Evolutionary conservation across 2,113 vertebrate genomes (phyloP), one percentile per base, ranked within the genome.

Genomic region (Spilogale gracilis): DNA sequence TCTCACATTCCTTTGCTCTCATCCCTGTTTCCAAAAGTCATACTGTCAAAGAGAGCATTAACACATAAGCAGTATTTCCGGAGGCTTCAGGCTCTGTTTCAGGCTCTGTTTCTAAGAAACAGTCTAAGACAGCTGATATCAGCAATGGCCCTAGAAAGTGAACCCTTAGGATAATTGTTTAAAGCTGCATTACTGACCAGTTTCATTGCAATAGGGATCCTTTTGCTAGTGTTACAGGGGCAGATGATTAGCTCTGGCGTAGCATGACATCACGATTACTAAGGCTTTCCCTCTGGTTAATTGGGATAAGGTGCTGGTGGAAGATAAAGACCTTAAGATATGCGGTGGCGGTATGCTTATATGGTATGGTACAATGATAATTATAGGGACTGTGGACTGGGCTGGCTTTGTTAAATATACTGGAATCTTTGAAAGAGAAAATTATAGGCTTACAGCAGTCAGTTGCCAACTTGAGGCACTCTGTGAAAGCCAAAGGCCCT

Each of bases 351-450:
- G 3, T 54, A 54, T 95, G 54, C 12, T 96, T 76, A 63, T 67
- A 84, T 25, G 30, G 38, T 91, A n/a, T 63, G n/a, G 21, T 5
- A 32, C 30, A 87, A 61, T 71, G 48, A 88, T 93, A 74, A 90
- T 69, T 58, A 76, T n/a, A 60, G 20, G 27, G 38, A 63, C 16
- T 81, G 5, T 20, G 11, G 13, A 73, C 82, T 67, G 63, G 0
- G 2, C 8, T 82, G 48, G 4, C 25, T 71, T 89, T 93, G 38
- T 54, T 90, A 81, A 69, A 61, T 16, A 52, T 58, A 60, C 54
- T 93, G 30, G 11, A 81, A 83, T 10, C 18, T 73, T 69, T 94
- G 17, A 89, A 96, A 74, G 13, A 84, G 48, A 97, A 94, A 85
- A 88, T 54, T 58, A 71, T 38, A 89, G 67, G 54, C 32, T 81